A percentile compares a stretch with the other conserved stretches of the same genome.
Evolutionary conservation across 2,113 vertebrate species (phyloP).

Genomic region (Strigops habroptila): DNA sequence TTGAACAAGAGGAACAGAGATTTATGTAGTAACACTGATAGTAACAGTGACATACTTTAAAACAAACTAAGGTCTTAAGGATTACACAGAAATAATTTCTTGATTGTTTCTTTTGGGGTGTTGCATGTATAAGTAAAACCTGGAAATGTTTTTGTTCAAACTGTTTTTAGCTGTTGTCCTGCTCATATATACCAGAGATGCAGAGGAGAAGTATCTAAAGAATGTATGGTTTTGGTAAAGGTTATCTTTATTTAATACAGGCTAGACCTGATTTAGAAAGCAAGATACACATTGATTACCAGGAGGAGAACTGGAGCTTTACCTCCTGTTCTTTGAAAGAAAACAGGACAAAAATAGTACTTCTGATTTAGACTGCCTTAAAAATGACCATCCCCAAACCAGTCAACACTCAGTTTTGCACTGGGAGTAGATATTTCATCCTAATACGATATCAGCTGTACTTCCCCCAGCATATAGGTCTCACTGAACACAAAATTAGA

Average conservation of each 20-base stretch:
- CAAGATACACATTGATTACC: not conserved
- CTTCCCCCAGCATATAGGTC: not conserved
- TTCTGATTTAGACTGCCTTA: not conserved
- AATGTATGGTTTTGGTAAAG: not conserved
- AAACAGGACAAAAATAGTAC: not conserved
- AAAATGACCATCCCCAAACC: not conserved
- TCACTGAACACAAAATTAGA: not conserved
- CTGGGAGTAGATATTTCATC: not conserved
- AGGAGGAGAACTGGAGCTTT: not conserved
- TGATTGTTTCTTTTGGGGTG: not conserved
- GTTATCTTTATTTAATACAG: not conserved
- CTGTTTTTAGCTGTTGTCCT: not conserved
- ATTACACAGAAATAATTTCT: not conserved
- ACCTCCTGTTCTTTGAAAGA: not conserved
- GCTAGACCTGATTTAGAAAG: not conserved
- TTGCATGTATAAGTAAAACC: not conserved
- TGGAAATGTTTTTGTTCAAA: not conserved
- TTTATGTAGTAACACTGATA: not conserved
- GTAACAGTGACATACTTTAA: not conserved
- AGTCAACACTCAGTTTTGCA: not conserved
- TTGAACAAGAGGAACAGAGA: not conserved
- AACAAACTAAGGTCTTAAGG: not conserved
- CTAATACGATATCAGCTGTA: fast-evolving
- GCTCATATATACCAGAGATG: not conserved
- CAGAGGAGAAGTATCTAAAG: not conserved